Base-by-base conservation (phyloP, 92 coral and sea anemone genomes). In the Desmophyllum pertusum region DNA sequence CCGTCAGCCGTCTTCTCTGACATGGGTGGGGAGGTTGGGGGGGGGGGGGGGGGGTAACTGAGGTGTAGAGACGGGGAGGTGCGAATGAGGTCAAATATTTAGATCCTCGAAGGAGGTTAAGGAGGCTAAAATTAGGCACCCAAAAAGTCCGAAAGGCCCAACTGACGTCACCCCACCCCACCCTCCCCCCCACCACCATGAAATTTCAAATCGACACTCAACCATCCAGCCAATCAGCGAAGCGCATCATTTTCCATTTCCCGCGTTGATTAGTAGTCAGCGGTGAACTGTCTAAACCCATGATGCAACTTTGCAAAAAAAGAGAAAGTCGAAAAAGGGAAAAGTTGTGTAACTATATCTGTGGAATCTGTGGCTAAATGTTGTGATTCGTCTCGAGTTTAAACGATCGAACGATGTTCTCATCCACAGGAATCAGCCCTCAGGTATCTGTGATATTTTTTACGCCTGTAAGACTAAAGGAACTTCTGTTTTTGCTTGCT, bases 381-480 rank as follows among this genome's bases (percentile, higher is more conserved):
- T 48, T 33, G 81, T 76, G 48, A 70, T 66, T 74, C 11, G 15
- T 33, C 15, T 23, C 35, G 27, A 33, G 17, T 48, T 11, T 2
- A 9, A 37, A 5, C 46, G 21, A 41, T n/a, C 40, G n/a, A 41
- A 23, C 27, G 77, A 90, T 93, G 96, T 88, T 93, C 59, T 93
- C 94, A 30, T 75, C 96, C 48, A 48, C 89, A 62, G 96, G 96
- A 39, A 79, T 88, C 67, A 90, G 90, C 59, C 96, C 96, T 50
- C 96, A 93, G 92, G 96, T 93, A 85, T 29, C 51, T 84, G 5
- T 2, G 1, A 29, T 29, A 18, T 40, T 48, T 71, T 70, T 38
- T 39, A 18, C 23, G 42, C 35, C 3, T 2, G 39, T 61, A 25
- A 66, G 51, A 48, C 29, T 19, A 18, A 3, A 48, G 18, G 3